Percentiles rank a stretch among this genome's conserved stretches.
Conservation (phyloP, 2,113 vertebrate genomes). For the Andinoacara biseriatus region DNA sequence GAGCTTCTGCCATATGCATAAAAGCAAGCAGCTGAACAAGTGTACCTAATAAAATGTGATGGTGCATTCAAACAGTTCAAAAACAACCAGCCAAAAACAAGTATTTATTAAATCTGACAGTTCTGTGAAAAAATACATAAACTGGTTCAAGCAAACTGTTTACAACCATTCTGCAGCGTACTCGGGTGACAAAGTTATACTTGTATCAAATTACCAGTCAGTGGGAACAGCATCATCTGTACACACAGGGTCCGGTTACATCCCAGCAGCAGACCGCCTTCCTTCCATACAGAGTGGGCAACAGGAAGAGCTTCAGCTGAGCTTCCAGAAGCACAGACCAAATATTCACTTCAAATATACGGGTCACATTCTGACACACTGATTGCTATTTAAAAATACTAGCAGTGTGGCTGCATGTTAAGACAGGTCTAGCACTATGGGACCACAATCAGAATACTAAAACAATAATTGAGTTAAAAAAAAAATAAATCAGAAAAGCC, state of each 20-base stretch:
- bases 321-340: not conserved
- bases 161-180: no score
- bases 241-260: no score
- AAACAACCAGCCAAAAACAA: not conserved
- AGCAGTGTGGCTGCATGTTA: not conserved
- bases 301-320: not conserved
- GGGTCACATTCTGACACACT: not conserved
- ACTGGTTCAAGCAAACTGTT: not conserved
- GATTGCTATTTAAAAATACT: not conserved
- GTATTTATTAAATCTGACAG: conserved; percentile 39
- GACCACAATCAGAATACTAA: not conserved
- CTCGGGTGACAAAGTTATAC: no score
- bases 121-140: not conserved
- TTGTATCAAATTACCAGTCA: no score
- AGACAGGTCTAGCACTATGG: accelerated
- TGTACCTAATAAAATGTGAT: no score
- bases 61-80: no score
- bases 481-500: not conserved
- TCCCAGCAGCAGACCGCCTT: no score
- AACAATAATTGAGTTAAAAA: not conserved
- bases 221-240: no score
- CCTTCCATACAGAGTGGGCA: not conserved
- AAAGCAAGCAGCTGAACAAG: no score
- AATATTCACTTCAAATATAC: not conserved
- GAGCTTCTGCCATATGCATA: no score